phyloP scores from a whole-genome alignment of 2,113 vertebrate genomes.

The Hypanus sabinus region DNA sequence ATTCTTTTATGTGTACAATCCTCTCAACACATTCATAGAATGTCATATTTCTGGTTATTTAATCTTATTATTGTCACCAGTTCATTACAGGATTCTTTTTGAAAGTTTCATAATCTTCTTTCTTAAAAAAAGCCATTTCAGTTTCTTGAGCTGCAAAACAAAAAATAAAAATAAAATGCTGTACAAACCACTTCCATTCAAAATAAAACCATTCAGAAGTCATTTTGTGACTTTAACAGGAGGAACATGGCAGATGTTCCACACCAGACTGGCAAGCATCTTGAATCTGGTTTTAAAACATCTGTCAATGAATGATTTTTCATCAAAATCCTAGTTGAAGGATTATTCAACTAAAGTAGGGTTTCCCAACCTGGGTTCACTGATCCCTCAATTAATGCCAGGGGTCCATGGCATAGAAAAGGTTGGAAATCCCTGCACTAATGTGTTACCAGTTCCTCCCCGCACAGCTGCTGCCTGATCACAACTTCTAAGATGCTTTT shows the following conservation, averaged over 20 bases:
- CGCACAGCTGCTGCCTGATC: too few relatives aligned
- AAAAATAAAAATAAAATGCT: slow-evolving; percentile 45
- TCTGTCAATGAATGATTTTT: too few relatives aligned
- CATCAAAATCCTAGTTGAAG: too few relatives aligned
- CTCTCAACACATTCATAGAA: background rate
- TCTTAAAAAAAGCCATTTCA: slow-evolving; percentile 82
- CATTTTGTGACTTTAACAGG: background rate
- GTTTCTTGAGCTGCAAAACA: slow-evolving; percentile 75
- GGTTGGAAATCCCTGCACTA: too few relatives aligned
- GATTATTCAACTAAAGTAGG: too few relatives aligned
- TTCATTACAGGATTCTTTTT: slow-evolving; percentile 71
- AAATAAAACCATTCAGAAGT: background rate
- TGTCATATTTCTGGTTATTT: background rate
- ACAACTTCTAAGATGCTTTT: too few relatives aligned
- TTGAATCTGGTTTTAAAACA: background rate
- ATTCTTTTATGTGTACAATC: background rate
- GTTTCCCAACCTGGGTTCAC: too few relatives aligned
- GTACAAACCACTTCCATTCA: slow-evolving; percentile 15
- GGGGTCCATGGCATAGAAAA: too few relatives aligned
- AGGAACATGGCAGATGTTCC: background rate
- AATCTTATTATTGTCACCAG: slow-evolving; percentile 38
- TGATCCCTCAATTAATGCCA: too few relatives aligned
- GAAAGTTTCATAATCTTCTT: slow-evolving; percentile 73
- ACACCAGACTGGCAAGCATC: too few relatives aligned
- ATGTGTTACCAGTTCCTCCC: too few relatives aligned